A percentile compares a stretch with the other conserved stretches of the same genome.
Evolutionary conservation across 2,888 invertebrate genomes (phyloP).

Genomic region (Danaus chrysippus): DNA sequence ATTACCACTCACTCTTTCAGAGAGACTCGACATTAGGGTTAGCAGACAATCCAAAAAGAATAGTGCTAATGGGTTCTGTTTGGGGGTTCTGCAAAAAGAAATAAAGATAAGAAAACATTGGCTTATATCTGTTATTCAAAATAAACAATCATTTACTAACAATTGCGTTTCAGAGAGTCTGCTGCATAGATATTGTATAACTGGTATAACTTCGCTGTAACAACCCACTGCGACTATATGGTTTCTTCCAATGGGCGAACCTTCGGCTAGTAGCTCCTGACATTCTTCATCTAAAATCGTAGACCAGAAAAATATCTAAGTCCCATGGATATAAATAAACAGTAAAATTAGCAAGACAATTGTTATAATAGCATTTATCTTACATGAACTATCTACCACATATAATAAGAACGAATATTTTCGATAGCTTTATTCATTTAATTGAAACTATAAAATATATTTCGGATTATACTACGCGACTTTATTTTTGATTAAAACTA

Average conservation of each 20-base stretch:
- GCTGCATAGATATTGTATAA: conserved; percentile 92
- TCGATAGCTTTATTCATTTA: too few species aligned
- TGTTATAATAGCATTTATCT: too few species aligned
- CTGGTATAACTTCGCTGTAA: conserved; percentile 94
- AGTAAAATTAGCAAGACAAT: too few species aligned
- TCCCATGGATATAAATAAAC: too few species aligned
- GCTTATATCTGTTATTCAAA: neutral
- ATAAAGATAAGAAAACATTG: conserved; percentile 2
- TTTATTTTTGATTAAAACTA: too few species aligned
- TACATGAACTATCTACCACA: too few species aligned
- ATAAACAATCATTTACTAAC: conserved; percentile 62
- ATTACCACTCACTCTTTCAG: conserved; percentile 90
- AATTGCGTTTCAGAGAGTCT: conserved; percentile 89
- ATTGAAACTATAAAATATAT: too few species aligned
- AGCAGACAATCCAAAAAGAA: conserved; percentile 92
- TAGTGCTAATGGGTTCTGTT: conserved; percentile 82
- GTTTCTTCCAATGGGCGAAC: conserved; percentile 68
- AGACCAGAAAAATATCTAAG: neutral
- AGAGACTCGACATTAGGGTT: conserved; percentile 89
- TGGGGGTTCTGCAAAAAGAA: conserved; percentile 72
- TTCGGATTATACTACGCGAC: too few species aligned
- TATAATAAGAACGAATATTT: too few species aligned
- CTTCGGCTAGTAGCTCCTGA: conserved; percentile 81
- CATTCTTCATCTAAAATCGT: conserved; percentile 83
- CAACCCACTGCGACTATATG: conserved; percentile 86